phyloP scores from a whole-genome alignment of 2,888 invertebrate species.

The Dynastes hyllus region DNA sequence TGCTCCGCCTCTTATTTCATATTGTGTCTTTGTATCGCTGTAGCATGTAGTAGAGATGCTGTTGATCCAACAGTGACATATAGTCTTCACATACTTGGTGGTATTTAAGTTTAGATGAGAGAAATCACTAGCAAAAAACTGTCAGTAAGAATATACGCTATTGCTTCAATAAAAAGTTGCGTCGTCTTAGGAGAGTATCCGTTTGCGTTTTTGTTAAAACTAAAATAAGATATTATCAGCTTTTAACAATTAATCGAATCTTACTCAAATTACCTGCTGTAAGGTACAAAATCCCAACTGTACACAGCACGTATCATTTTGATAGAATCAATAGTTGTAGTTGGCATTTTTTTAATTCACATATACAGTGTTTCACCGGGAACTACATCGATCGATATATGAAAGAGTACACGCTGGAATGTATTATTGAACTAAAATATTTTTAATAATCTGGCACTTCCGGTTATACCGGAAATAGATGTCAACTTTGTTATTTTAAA shows the following conservation, averaged over 20 bases:
- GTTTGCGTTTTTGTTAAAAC: not conserved
- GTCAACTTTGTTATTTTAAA: too few relatives aligned
- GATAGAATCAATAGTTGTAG: too few relatives aligned
- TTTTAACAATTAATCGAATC: too few relatives aligned
- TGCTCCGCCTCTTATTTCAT: slow-evolving; percentile 33
- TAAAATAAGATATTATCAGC: too few relatives aligned
- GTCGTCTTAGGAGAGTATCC: slow-evolving; percentile 21
- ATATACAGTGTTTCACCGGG: not conserved
- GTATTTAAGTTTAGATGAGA: slow-evolving; percentile 26
- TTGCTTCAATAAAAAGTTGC: slow-evolving; percentile 37
- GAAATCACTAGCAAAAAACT: slow-evolving; percentile 25
- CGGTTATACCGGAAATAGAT: too few relatives aligned
- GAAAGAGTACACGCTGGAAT: too few relatives aligned
- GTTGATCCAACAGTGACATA: slow-evolving; percentile 44
- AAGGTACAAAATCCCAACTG: too few relatives aligned
- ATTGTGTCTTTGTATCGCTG: slow-evolving; percentile 36
- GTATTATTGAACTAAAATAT: too few relatives aligned
- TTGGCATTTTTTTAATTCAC: not conserved
- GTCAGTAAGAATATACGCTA: slow-evolving; percentile 1
- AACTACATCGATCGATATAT: too few relatives aligned
- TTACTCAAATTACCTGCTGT: too few relatives aligned
- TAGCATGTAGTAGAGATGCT: not conserved
- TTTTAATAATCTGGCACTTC: too few relatives aligned
- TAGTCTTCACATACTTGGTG: slow-evolving; percentile 43
- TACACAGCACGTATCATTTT: too few relatives aligned